A percentile compares a stretch with the other conserved stretches of the same genome.
Evolutionary conservation across 1,140 invertebrate genomes (phyloP).

Genomic region (Polypedilum vanderplanki): DNA sequence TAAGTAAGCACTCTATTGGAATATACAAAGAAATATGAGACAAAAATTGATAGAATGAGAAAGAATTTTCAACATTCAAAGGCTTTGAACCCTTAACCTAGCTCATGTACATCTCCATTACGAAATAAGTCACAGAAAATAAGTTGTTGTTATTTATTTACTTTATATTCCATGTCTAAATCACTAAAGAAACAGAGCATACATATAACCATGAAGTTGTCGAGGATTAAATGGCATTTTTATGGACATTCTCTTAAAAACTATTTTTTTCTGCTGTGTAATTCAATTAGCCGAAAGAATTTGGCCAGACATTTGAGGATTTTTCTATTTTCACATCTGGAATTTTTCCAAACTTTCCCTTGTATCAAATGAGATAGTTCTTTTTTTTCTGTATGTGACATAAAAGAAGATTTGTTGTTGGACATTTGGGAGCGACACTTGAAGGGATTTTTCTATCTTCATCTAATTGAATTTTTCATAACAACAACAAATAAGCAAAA

Average conservation of each 20-base stretch:
- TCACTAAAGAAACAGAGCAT: slow-evolving; percentile 2
- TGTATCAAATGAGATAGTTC: too few relatives aligned
- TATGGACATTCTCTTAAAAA: too few relatives aligned
- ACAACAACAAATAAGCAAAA: too few relatives aligned
- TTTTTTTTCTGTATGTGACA: too few relatives aligned
- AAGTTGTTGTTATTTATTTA: background rate
- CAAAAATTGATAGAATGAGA: background rate
- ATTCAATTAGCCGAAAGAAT: slow-evolving; percentile 10
- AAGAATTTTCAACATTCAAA: too few relatives aligned
- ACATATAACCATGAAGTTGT: background rate
- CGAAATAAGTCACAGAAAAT: background rate
- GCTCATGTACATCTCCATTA: too few relatives aligned
- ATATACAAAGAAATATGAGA: background rate
- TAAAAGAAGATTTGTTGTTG: too few relatives aligned
- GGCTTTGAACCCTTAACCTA: too few relatives aligned
- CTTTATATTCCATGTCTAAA: background rate
- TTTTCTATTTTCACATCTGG: background rate
- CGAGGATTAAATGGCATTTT: slow-evolving; percentile 17
- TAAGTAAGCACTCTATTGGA: background rate
- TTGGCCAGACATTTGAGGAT: slow-evolving; percentile 11
- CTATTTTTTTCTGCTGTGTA: slow-evolving; percentile 1
- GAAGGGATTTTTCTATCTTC: too few relatives aligned
- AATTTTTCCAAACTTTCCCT: background rate
- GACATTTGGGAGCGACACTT: too few relatives aligned
- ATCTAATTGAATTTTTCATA: too few relatives aligned